Evolutionary conservation across 2,113 vertebrate genomes (phyloP), one percentile per base, ranked within the genome.

Genomic region (Ictidomys tridecemlineatus): DNA sequence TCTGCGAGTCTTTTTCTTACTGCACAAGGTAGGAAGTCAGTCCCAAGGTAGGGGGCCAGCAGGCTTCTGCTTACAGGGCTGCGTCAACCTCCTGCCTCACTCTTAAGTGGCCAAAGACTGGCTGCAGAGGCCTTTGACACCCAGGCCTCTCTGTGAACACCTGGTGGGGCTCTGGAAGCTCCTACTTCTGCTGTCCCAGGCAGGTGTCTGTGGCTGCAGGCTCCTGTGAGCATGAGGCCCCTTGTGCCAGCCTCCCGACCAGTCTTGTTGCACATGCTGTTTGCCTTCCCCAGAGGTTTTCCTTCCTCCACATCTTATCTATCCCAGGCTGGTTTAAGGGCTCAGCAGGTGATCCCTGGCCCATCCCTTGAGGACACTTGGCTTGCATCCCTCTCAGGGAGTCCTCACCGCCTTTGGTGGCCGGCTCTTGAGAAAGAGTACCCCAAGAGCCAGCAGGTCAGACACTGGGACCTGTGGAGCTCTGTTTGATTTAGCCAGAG

Each of bases 11-110:
- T 61, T 13, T 42, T 84, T 84, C 80, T 76, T 18, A 61, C 39
- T 58, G 18, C n/a, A 58, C 30, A 28, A 84, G 84, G 90, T 95
- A 51, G 92, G 95, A 63, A 63, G 61, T 26, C 61, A 10, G 61
- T 24, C 61, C 24, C 26, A 63, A 9, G 61, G 61, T 10, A 26
- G 22, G 61, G 61, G 58, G 58, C 58, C 58, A 26, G 58, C 58
- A 26, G 58, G 37, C n/a, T 83, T 14, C 26, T 28, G 53, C 53
- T 63, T 42, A 13, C 34, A 0, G 67, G 22, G 48, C 39, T 4
- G 5, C 0, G 0, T 63, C 32, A 51, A 39, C 32, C 20, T 28
- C 45, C 42, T 1, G 12, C 28, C 61, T 95, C 18, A 32, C 32
- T 8, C 17, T 45, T 72, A 11, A 8, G 45, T n/a, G 86, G 51